phyloP scores from a whole-genome alignment of 2,113 vertebrate species.

The Platysteira castanea region DNA sequence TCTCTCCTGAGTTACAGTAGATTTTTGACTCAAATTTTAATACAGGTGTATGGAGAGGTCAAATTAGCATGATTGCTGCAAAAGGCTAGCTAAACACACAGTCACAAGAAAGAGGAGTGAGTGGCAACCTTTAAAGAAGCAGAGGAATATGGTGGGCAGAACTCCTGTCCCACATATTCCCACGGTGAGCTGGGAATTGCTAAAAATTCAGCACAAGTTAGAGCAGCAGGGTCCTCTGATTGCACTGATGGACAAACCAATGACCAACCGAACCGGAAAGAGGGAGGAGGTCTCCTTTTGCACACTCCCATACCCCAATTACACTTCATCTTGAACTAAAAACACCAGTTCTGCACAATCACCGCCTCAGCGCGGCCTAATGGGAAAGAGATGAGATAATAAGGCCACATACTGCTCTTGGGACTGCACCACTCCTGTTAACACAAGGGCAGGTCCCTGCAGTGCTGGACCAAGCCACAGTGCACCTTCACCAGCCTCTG shows the following conservation, averaged over 20 bases:
- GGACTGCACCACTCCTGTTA: neutral
- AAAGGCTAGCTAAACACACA: neutral
- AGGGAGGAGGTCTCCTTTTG: neutral
- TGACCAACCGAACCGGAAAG: neutral
- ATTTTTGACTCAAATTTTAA: neutral
- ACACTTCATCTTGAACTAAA: neutral
- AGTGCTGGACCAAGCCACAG: neutral
- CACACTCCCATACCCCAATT: neutral
- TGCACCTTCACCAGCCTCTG: neutral
- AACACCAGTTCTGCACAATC: neutral
- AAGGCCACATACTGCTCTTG: neutral
- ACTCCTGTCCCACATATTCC: neutral
- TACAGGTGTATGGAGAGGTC: neutral
- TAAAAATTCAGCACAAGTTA: neutral
- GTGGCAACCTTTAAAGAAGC: neutral
- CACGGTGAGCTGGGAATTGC: neutral
- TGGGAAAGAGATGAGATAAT: neutral
- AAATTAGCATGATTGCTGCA: neutral
- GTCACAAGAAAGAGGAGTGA: neutral
- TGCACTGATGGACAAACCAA: neutral
- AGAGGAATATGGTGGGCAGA: neutral
- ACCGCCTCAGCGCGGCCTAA: neutral
- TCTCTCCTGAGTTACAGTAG: neutral
- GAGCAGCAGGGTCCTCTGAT: neutral
- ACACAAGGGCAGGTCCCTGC: neutral